Percentiles rank a stretch among this genome's conserved stretches.
Evolutionary conservation across 2,888 invertebrate genomes (phyloP).

Genomic region (Lissocephala sabroskyi): DNA sequence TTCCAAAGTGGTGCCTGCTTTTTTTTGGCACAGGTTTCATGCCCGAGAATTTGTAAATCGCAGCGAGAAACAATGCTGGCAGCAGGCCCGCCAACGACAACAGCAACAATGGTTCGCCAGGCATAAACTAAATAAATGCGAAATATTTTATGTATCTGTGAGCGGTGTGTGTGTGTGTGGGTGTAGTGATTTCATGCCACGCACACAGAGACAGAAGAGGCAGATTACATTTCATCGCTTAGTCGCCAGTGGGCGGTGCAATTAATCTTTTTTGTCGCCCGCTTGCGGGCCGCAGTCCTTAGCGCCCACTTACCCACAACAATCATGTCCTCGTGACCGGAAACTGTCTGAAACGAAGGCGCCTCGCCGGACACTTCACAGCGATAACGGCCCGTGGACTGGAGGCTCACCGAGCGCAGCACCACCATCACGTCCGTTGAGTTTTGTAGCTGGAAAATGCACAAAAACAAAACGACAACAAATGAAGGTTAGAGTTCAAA

Average conservation of each 20-base stretch:
- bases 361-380: slow-evolving; percentile 86
- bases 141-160: slow-evolving; percentile 48
- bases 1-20: neutral
- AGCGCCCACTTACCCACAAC: slow-evolving; percentile 78
- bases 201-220: slow-evolving; percentile 26
- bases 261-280: slow-evolving; percentile 48
- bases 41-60: slow-evolving; percentile 63
- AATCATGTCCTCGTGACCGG: slow-evolving; percentile 82
- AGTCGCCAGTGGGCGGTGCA: slow-evolving; percentile 39
- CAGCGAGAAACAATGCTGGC: slow-evolving; percentile 57
- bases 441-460: slow-evolving; percentile 76
- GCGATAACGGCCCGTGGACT: slow-evolving; percentile 82
- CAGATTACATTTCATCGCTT: slow-evolving; percentile 61
- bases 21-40: slow-evolving; percentile 54
- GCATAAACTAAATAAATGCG: slow-evolving; percentile 64
- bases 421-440: slow-evolving; percentile 79
- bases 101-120: too few relatives aligned
- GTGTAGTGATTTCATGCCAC: slow-evolving; percentile 2
- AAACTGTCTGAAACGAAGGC: slow-evolving; percentile 84
- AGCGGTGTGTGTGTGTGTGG: slow-evolving; percentile 3
- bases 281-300: neutral
- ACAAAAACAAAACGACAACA: slow-evolving; percentile 22
- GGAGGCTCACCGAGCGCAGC: slow-evolving; percentile 79
- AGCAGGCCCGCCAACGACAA: neutral
- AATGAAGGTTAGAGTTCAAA: slow-evolving; percentile 7